A percentile compares a stretch with the other conserved stretches of the same genome.
Conservation (phyloP, 2,113 vertebrate genomes). For the Penelope pileata region DNA sequence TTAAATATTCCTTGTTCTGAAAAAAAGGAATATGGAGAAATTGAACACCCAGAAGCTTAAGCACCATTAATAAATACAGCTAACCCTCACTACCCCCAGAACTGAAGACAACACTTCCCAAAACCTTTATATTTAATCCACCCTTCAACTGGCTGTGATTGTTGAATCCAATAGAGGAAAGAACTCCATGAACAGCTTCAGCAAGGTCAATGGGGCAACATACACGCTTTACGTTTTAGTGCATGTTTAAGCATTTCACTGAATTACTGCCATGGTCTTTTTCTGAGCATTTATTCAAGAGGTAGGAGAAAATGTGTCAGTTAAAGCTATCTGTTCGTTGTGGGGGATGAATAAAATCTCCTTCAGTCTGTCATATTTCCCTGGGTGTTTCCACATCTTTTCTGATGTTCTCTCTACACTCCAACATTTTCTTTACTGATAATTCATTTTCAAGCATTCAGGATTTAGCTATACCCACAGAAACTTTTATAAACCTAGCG, state of each 20-base stretch:
- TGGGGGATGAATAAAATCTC: neutral
- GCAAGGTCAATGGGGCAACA: neutral
- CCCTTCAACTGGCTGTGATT: neutral
- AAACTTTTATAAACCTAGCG: neutral
- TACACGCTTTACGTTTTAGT: neutral
- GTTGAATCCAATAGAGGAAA: neutral
- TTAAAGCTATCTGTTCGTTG: neutral
- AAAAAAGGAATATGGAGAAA: neutral
- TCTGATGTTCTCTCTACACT: neutral
- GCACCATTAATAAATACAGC: neutral
- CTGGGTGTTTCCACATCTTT: neutral
- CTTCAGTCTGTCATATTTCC: neutral
- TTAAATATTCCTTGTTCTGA: neutral
- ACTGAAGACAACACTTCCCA: neutral
- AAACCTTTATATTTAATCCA: neutral
- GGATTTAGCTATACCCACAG: neutral
- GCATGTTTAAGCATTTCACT: neutral
- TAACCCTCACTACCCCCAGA: neutral
- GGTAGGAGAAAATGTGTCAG: neutral
- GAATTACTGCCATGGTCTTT: neutral
- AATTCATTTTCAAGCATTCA: neutral
- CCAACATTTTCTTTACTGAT: neutral
- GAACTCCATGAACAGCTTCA: neutral
- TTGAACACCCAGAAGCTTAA: neutral
- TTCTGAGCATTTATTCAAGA: slow-evolving; percentile 6